Percentiles rank a stretch among this genome's conserved stretches.
These are phyloP conservation scores for Aphrocallistes beatrix DNA, from an alignment of 37 sponge, comb jelly and placozoan species.

Conservation along the genomic window DNA sequence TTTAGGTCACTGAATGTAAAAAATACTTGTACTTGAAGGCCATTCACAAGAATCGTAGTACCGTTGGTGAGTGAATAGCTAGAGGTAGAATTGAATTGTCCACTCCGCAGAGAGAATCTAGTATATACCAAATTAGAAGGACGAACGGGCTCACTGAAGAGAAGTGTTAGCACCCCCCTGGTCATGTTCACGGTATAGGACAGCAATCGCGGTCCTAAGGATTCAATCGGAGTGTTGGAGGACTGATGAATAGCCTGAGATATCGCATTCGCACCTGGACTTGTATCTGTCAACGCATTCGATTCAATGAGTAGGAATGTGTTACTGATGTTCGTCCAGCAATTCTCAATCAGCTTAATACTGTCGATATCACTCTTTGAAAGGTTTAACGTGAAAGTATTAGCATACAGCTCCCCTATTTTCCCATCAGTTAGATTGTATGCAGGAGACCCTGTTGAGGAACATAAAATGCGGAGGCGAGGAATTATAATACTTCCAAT, in stretches of 20 bases:
- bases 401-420: conserved; percentile 36
- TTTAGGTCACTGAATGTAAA: conserved; percentile 57
- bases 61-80: conserved; percentile 49
- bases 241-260: conserved; percentile 26
- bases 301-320: conserved; percentile 56
- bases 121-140: conserved; percentile 29
- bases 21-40: conserved; percentile 35
- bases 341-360: conserved; percentile 48
- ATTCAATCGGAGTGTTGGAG: conserved; percentile 40
- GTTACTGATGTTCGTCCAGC: conserved; percentile 47
- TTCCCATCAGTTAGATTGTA: conserved; percentile 54
- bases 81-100: conserved; percentile 27
- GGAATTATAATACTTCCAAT: conserved; percentile 47
- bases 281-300: conserved; percentile 68
- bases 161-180: conserved; percentile 43
- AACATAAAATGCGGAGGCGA: conserved; percentile 48
- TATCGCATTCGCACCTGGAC: conserved; percentile 43
- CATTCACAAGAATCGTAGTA: conserved; percentile 33
- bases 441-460: conserved; percentile 40
- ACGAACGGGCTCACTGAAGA: conserved; percentile 78
- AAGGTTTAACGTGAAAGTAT: conserved; percentile 40
- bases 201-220: conserved; percentile 32
- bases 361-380: conserved; percentile 42
- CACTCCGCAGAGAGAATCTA: conserved; percentile 39
- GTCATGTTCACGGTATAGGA: conserved; percentile 60